Base-by-base conservation (phyloP, 2,113 vertebrate species). In the Actenoides lindsayi region DNA sequence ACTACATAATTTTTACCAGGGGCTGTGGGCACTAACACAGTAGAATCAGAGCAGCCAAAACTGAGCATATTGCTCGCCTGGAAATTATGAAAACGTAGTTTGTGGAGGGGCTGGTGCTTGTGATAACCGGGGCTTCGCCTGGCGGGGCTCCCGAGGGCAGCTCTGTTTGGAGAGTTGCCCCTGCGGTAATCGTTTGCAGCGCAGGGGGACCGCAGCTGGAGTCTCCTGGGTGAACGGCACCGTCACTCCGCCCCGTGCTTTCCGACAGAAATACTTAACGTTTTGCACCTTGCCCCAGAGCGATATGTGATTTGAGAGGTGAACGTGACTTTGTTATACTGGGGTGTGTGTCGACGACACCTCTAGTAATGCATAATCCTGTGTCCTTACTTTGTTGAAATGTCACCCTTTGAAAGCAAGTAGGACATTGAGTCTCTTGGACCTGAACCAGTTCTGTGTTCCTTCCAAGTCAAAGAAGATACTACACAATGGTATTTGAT, bases 321-420 rank as follows among this genome's bases (percentile, higher is more conserved):
- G 54, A 74, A 4, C 33, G 0, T 19, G 51, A 28, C 27, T 23
- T 39, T 20, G 2, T 39, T 27, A 2, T 12, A 1, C 16, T 13
- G 13, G 7, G 8, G 2, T 8, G 10, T 41, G 46, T 19, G 59
- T 23, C 60, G 15, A 7, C 24, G 33, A 5, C 50, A 78, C 21
- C 0, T 4, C 11, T 11, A 15, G 11, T 30, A 13, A 13, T 20
- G 0, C 4, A 0, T 37, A 68, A 10, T 20, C 41, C 4, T 7
- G 0, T 30, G 50, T 15, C 35, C 6, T 59, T 51, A 2, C 4
- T 81, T 42, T 33, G 46, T 33, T 76, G 56, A 37, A 65, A 13
- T 33, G 46, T n/a, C 74, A 24, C n/a, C 30, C 13, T 78, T 84
- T 63, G 39, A 46, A 65, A 59, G 20, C 30, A 33, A 39, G 30